phyloP scores from a whole-genome alignment of 1,140 invertebrate genomes.

The Grapholita molesta region DNA sequence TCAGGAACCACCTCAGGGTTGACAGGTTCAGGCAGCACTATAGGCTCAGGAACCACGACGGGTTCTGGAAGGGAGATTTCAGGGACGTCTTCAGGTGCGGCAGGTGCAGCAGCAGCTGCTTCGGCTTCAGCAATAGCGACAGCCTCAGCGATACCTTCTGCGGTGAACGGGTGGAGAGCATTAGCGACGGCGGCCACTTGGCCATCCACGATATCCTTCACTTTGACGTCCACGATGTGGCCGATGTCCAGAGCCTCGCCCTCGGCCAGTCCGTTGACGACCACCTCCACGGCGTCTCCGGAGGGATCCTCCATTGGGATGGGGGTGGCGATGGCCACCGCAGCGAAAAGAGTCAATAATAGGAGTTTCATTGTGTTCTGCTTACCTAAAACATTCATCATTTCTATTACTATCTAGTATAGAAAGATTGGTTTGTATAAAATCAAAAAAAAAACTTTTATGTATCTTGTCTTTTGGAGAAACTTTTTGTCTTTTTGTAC shows the following conservation, averaged over 20 bases:
- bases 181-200: slow-evolving; percentile 29
- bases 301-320: slow-evolving; percentile 28
- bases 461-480: no score
- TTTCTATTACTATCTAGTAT: not conserved
- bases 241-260: slow-evolving; percentile 42
- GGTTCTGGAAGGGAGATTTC: slow-evolving; percentile 22
- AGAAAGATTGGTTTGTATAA: no score
- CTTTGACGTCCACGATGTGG: slow-evolving; percentile 39
- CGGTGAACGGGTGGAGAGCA: slow-evolving; percentile 39
- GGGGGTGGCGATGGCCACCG: slow-evolving; percentile 34
- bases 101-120: not conserved
- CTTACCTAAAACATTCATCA: slow-evolving; percentile 27
- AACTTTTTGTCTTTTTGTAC: no score
- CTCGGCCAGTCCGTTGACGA: slow-evolving; percentile 47
- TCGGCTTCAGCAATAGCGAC: slow-evolving; percentile 29
- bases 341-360: slow-evolving; percentile 47
- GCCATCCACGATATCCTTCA: slow-evolving; percentile 40
- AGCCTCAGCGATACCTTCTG: slow-evolving; percentile 41
- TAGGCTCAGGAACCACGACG: slow-evolving; percentile 18
- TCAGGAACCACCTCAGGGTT: not conserved
- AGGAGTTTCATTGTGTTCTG: slow-evolving; percentile 46
- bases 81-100: slow-evolving; percentile 20
- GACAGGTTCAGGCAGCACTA: slow-evolving; percentile 13
- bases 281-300: slow-evolving; percentile 35
- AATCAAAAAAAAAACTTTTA: no score